Evolutionary conservation across 2,888 invertebrate species (phyloP).

Genomic region (Andrena flavipes): DNA sequence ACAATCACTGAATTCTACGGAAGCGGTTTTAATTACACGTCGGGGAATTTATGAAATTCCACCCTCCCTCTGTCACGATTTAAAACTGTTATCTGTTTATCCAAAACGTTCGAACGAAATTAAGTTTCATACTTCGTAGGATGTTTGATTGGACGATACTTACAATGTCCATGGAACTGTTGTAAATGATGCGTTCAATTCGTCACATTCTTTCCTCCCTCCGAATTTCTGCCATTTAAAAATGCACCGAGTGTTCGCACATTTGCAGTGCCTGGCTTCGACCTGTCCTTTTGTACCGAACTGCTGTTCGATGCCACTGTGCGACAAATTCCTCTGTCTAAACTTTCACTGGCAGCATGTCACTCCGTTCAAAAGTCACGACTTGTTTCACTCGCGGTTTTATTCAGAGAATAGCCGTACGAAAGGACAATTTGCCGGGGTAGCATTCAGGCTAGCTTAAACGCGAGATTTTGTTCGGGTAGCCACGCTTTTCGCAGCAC

Average conservation of each 20-base stretch:
- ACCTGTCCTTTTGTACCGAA: conserved; percentile 19
- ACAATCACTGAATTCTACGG: conserved; percentile 32
- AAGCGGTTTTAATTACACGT: conserved; percentile 72
- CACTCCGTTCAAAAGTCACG: conserved; percentile 32
- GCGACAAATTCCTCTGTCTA: conserved; percentile 32
- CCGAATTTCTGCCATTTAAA: neutral
- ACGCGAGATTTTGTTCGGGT: conserved; percentile 8
- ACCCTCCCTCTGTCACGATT: conserved; percentile 45
- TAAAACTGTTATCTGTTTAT: conserved; percentile 31
- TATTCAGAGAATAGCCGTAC: neutral
- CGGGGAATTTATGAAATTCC: conserved; percentile 62
- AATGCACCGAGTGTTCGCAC: conserved; percentile 5
- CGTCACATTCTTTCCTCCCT: neutral
- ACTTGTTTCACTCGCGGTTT: conserved; percentile 11
- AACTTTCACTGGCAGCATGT: conserved; percentile 45
- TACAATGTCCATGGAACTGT: conserved; percentile 23
- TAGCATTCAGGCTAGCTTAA: neutral
- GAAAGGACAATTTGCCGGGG: neutral
- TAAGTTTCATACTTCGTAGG: neutral
- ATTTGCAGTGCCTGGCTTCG: neutral
- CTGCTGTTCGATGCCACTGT: conserved; percentile 16
- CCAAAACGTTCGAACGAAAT: conserved; percentile 20
- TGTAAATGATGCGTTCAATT: neutral
- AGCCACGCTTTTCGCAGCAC: neutral
- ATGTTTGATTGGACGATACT: conserved; percentile 30